Percentiles rank a stretch among this genome's conserved stretches.
Evolutionary conservation across 2,888 invertebrate species (phyloP).

Genomic region (Chymomyza caudatula): DNA sequence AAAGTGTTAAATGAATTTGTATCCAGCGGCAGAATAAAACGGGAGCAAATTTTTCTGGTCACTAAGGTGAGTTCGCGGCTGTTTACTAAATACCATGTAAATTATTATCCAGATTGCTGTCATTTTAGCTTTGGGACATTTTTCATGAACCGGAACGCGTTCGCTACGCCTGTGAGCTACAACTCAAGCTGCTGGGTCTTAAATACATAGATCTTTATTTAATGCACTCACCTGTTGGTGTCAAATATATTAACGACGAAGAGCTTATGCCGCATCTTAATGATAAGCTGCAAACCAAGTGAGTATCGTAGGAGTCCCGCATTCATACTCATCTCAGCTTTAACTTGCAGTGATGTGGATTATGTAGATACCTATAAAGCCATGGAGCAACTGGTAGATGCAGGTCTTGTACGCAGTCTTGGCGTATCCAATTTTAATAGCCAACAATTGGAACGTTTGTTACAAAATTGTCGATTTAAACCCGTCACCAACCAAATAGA

Average conservation of each 20-base stretch:
- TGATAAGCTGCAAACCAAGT: slow-evolving; percentile 57
- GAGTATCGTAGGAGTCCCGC: slow-evolving; percentile 47
- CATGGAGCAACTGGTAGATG: slow-evolving; percentile 85
- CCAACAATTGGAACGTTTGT: slow-evolving; percentile 85
- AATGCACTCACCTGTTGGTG: slow-evolving; percentile 89
- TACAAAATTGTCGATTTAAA: slow-evolving; percentile 81
- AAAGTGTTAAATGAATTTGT: slow-evolving; percentile 81
- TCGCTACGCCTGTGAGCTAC: slow-evolving; percentile 79
- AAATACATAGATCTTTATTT: slow-evolving; percentile 88
- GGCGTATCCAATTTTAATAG: slow-evolving; percentile 92
- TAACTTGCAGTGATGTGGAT: slow-evolving; percentile 81
- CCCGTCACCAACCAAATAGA: slow-evolving; percentile 82
- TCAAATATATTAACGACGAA: slow-evolving; percentile 75
- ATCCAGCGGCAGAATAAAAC: slow-evolving; percentile 80
- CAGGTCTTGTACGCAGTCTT: slow-evolving; percentile 85
- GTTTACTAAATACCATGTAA: background rate
- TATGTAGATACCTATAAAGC: slow-evolving; percentile 87
- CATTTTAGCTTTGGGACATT: slow-evolving; percentile 64
- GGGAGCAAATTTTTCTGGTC: slow-evolving; percentile 83
- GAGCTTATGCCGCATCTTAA: slow-evolving; percentile 52
- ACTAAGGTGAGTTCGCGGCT: slow-evolving; percentile 75
- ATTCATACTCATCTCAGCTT: background rate
- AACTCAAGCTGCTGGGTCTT: slow-evolving; percentile 82
- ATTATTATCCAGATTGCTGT: background rate
- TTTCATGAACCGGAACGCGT: slow-evolving; percentile 59